Conservation (phyloP, 2,797 vertebrate species). For the Gymnothorax javanicus region DNA sequence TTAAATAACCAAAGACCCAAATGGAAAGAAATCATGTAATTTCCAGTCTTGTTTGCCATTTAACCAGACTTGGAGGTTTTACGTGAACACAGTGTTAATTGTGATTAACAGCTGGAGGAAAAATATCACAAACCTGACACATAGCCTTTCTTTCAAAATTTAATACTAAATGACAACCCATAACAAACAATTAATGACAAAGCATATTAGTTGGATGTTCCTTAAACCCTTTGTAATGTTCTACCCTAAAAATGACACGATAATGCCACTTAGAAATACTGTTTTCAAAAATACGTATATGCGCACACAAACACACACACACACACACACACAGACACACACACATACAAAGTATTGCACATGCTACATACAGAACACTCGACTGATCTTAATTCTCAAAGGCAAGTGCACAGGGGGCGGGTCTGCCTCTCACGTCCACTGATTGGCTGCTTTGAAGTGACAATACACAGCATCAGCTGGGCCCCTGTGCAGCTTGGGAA, state of each 20-base stretch:
- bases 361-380: neutral
- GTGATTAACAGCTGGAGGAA: no score
- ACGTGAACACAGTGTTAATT: no score
- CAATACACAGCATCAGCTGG: constrained; percentile 21
- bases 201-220: neutral
- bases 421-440: neutral
- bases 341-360: neutral
- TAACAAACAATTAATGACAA: neutral
- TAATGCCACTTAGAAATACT: neutral
- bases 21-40: neutral
- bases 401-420: neutral
- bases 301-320: neutral
- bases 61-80: no score
- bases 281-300: neutral
- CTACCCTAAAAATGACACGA: neutral
- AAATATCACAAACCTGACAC: neutral
- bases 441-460: constrained; percentile 5
- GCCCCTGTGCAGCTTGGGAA: constrained; percentile 3
- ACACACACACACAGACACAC: neutral
- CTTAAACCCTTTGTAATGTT: neutral
- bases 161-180: neutral
- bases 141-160: neutral
- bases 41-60: neutral
- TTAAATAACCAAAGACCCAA: neutral
- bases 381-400: constrained; percentile 8